A percentile compares a stretch with the other conserved stretches of the same genome.
Evolutionary conservation across 2,797 vertebrate genomes (phyloP).

Genomic region (Erethizon dorsatum): DNA sequence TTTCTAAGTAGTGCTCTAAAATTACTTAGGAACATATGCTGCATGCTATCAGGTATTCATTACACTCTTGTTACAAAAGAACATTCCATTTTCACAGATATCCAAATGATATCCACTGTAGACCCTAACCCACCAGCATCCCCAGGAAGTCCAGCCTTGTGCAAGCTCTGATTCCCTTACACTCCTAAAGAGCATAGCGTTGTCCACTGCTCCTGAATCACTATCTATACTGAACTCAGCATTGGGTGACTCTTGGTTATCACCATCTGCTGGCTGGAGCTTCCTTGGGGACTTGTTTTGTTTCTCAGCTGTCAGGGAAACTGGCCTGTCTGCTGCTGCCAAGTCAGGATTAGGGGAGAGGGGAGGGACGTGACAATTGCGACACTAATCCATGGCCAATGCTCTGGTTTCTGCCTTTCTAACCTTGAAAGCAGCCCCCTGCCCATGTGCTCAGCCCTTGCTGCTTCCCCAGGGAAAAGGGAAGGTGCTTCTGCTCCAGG

Average conservation of each 20-base stretch:
- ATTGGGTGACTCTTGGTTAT: too few relatives aligned
- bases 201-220: neutral
- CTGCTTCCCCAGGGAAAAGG: neutral
- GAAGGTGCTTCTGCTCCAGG: neutral
- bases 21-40: neutral
- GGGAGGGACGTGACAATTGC: fast-evolving
- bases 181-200: neutral
- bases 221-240: neutral
- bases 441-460: neutral
- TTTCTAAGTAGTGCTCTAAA: too few relatives aligned
- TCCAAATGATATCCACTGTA: neutral
- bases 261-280: too few relatives aligned
- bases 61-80: neutral
- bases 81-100: neutral
- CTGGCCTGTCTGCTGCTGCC: neutral
- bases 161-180: neutral
- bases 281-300: neutral
- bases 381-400: too few relatives aligned
- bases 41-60: neutral
- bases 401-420: neutral
- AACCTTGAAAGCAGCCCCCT: neutral
- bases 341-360: too few relatives aligned
- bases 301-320: neutral
- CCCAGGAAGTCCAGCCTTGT: neutral
- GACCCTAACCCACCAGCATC: neutral